Percentiles rank a stretch among this genome's conserved stretches.
Conservation (phyloP, 2,888 invertebrate species). For the Apamea monoglypha region DNA sequence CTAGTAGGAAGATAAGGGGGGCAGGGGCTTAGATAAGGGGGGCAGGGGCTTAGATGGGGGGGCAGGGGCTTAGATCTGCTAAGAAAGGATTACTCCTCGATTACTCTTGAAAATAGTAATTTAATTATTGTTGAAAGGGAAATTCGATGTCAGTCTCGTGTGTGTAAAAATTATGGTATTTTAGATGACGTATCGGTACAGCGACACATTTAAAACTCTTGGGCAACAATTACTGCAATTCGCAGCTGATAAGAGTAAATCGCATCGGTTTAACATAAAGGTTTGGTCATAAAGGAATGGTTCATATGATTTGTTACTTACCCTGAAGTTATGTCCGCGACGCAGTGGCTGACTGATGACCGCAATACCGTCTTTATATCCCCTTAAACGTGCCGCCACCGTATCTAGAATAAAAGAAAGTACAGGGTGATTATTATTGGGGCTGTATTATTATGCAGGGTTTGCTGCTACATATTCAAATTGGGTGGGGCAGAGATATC, state of each 20-base stretch:
- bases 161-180: background rate
- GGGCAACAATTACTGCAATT: background rate
- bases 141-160: background rate
- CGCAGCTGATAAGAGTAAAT: slow-evolving; percentile 3
- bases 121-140: background rate
- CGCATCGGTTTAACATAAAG: slow-evolving; percentile 13
- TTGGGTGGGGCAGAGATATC: background rate
- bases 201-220: background rate
- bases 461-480: background rate
- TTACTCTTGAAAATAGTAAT: background rate
- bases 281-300: background rate
- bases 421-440: background rate
- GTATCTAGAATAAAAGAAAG: slow-evolving; percentile 78
- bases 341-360: slow-evolving; percentile 92
- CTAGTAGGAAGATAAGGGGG: too few species aligned
- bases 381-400: slow-evolving; percentile 93
- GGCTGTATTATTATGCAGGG: background rate
- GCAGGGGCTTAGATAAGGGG: background rate
- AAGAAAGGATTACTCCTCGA: too few species aligned
- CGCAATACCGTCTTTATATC: slow-evolving; percentile 96
- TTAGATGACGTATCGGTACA: background rate
- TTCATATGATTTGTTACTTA: slow-evolving; percentile 75
- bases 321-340: slow-evolving; percentile 93
- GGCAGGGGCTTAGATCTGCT: background rate
- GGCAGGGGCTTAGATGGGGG: background rate